Conservation (phyloP, 2,113 vertebrate genomes). For the Oreochromis tanganicae region DNA sequence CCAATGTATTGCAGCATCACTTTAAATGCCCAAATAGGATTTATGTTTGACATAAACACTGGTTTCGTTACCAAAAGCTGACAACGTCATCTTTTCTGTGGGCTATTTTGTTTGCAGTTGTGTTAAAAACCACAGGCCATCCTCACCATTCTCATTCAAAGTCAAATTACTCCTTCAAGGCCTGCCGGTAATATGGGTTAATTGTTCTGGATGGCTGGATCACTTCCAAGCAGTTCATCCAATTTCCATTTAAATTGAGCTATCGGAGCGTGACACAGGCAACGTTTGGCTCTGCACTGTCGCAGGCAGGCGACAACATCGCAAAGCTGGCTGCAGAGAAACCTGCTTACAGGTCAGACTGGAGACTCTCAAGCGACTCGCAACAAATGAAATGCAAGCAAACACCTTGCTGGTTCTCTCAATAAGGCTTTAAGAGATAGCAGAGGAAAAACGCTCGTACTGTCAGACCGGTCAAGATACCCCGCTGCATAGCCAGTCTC, state of each 20-base stretch:
- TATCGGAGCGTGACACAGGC: conserved; percentile 60
- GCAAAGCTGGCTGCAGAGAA: conserved; percentile 17
- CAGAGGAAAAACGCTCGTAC: not conserved
- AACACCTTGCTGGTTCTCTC: conserved; percentile 30
- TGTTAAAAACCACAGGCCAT: conserved; percentile 38
- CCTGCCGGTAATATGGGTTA: conserved; percentile 70
- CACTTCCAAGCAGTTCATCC: conserved; percentile 74
- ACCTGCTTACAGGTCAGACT: conserved; percentile 51
- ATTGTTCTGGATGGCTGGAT: conserved; percentile 75
- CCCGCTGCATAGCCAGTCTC: not conserved
- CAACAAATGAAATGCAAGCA: conserved; percentile 22
- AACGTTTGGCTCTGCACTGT: conserved; percentile 21
- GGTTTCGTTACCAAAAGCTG: not conserved
- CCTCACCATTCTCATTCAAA: conserved; percentile 51
- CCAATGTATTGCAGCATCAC: not conserved
- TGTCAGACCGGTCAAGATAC: not conserved
- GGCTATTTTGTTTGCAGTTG: conserved; percentile 37
- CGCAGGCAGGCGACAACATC: conserved; percentile 22
- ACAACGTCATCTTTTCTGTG: not conserved
- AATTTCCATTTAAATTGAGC: conserved; percentile 78
- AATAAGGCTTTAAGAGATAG: conserved; percentile 11
- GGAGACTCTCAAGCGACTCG: conserved; percentile 17
- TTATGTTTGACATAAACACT: not conserved
- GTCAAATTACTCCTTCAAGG: conserved; percentile 65
- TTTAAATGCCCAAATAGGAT: not conserved